Evolutionary conservation across 1,140 invertebrate genomes (phyloP), one percentile per base, ranked within the genome.

Genomic region (Pachypeltis micranthus): DNA sequence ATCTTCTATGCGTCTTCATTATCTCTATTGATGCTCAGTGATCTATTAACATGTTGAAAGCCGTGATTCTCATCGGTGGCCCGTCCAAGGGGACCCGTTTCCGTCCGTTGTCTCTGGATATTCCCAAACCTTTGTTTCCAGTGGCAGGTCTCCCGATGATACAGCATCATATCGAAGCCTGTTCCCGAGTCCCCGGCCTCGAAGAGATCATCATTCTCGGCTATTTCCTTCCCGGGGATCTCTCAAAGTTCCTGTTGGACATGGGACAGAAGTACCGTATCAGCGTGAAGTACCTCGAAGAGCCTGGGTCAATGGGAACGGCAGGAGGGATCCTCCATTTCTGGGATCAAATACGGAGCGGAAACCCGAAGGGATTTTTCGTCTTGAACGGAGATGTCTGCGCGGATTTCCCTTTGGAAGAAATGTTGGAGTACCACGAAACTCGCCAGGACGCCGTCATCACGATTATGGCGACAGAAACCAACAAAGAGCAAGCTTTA

Each of bases 381-480:
- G 82, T 99, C 0, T 83, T 99, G 67, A 99, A 99, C 76, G 94
- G 95, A 1, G 96, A 99, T 79, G 92, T 98, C 1, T 99, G 96
- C 74, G 91, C 93, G 7, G 93, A 99, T 74, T 97, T 99, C 76
- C 92, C 93, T 4, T 77, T 99, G 12, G 77, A 82, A 62, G 86
- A 94, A 68, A 84, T 99, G 73, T 79, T 95, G 56, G 76, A 85
- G 16, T 94, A 93, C 74, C 93, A 98, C 72, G 81, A 76, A 73
- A 64, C 62, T 63, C 76, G 67, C 78, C 78, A 67, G 70, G 65
- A 57, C 34, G 44, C 24, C 60, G 61, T 63, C 10, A 69, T 71
- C 12, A 90, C 88, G 57, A 84, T 91, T 62, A 85, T 91, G 84
- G 83, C 85, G 24, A 91, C 88, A 26, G 86, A 96, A 79, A 93